Evolutionary conservation across 2,113 vertebrate genomes (phyloP), one percentile per base, ranked within the genome.

Genomic region (Sardina pilchardus): DNA sequence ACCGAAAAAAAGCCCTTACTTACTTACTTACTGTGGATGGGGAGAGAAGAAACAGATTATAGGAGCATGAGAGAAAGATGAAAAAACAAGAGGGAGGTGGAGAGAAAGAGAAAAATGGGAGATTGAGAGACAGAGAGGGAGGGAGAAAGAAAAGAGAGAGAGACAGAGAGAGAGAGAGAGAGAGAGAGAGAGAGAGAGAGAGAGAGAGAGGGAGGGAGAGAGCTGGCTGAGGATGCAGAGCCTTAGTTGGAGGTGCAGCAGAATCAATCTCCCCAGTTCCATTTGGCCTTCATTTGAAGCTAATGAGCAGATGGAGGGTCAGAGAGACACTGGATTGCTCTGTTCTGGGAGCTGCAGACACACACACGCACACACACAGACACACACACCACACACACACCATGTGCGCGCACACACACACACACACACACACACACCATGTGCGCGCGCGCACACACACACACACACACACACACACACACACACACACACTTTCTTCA

Each of bases 281-380:
- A 88, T 91, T 94, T 94, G 93, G 93, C 90, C 91, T 91, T 93
- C 91, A 93, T 92, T 93, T 90, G 87, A 88, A 93, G 91, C 92
- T 92, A 93, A 93, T 93, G 92, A 94, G 92, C 93, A 94, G 93
- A 93, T 94, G 92, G 91, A 90, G 90, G 90, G 91, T 93, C 92
- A 91, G 87, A 84, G 81, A 89, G 88, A 90, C 89, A 88, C 44
- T 1, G 85, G 91, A 90, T 83, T 87, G 87, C 89, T 91, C 87
- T 59, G 88, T 91, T 87, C 89, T 80, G 53, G 87, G 85, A 92
- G 86, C 90, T 82, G 88, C 88, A 90, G 90, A 91, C 86, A 88
- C 53, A 42, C 53, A 67, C 83, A 67, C 83, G 67, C 53, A 44
- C 83, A 63, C 16, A n/a, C 83, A 44, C 34, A 26, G 36, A 83